Percentiles rank a stretch among this genome's conserved stretches.
Evolutionary conservation across 2,113 vertebrate genomes (phyloP).

Genomic region (Lophius piscatorius): DNA sequence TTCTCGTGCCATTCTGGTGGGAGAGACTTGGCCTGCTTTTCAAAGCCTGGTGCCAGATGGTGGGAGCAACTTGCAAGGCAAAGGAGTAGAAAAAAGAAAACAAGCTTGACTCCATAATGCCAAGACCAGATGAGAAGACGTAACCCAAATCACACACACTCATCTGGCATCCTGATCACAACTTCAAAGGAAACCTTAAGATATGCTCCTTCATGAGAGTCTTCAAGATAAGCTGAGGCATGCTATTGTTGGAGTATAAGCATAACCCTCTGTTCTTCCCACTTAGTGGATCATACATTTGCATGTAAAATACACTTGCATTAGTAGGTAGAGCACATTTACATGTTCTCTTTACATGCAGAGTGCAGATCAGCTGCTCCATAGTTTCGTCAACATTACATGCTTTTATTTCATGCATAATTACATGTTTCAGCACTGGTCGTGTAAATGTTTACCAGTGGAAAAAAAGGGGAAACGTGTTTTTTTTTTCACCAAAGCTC

Average conservation of each 20-base stretch:
- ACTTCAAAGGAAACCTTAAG: constrained; percentile 61
- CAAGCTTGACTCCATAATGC: constrained; percentile 73
- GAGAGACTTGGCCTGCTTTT: constrained; percentile 81
- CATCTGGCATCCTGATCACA: constrained; percentile 46
- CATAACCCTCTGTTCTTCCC: constrained; percentile 41
- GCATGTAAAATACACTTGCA: constrained; percentile 20
- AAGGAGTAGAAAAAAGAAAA: constrained; percentile 67
- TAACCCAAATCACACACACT: constrained; percentile 63
- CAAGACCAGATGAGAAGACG: constrained; percentile 75
- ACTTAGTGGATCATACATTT: constrained; percentile 27
- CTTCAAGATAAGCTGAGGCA: constrained; percentile 6
- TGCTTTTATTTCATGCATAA: background rate
- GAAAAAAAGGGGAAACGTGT: too few species aligned
- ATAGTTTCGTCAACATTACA: too few species aligned
- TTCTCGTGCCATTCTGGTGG: constrained; percentile 79
- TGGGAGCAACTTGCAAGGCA: constrained; percentile 74
- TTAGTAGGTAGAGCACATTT: constrained; percentile 11
- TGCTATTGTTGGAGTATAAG: constrained; percentile 35
- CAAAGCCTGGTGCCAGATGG: constrained; percentile 79
- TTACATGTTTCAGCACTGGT: background rate
- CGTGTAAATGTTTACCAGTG: background rate
- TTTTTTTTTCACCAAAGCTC: background rate
- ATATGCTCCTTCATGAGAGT: constrained; percentile 38
- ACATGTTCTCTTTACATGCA: constrained; percentile 1
- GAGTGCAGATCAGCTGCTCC: background rate